Evolutionary conservation across 2,888 invertebrate genomes (phyloP), one percentile per base, ranked within the genome.

Genomic region (Harpalus rubripes): DNA sequence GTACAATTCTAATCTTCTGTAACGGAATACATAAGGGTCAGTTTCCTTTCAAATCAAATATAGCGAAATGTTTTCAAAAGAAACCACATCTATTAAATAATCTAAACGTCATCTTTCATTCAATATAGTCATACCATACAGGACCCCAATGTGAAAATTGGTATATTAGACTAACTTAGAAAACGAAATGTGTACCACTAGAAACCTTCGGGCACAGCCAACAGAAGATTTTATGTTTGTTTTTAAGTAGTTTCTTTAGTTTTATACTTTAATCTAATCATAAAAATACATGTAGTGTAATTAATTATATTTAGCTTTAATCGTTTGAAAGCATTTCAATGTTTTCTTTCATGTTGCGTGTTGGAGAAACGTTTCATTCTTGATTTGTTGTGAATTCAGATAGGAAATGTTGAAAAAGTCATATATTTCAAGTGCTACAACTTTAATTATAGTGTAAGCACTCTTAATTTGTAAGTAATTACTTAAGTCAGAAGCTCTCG

Each of bases 341-440:
- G 80, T 80, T 61, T 61, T 6, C 61, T 80, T 80, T 80, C 15
- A 80, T 80, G 80, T 80, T 41, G 80, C 80, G 18, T 80, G 80
- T 41, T 80, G 12, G 0, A 59, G 32, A 32, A 22, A 78, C 78
- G 22, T 74, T 74, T 41, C 72, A 8, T 74, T 74, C 72, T 22
- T 58, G 18, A 74, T 58, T 78, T 32, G 56, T 58, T 78, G 56
- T 56, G n/a, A 52, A 10, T 78, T 22, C 10, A 78, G 58, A 78
- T 78, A 56, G 41, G 52, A 15, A 78, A 74, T 16, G 15, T 8
- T 6, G 39, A 39, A 68, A 68, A 39, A 68, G 39, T 39, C 16
- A 12, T 39, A 39, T 32, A n/a, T 68, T 68, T 68, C 7, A 68
- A 68, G 82, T 87, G 85, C 85, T 76, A 86, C 86, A 85, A n/a